Base-by-base conservation (phyloP, 1,140 invertebrate species). In the Neotoxoptera formosana region DNA sequence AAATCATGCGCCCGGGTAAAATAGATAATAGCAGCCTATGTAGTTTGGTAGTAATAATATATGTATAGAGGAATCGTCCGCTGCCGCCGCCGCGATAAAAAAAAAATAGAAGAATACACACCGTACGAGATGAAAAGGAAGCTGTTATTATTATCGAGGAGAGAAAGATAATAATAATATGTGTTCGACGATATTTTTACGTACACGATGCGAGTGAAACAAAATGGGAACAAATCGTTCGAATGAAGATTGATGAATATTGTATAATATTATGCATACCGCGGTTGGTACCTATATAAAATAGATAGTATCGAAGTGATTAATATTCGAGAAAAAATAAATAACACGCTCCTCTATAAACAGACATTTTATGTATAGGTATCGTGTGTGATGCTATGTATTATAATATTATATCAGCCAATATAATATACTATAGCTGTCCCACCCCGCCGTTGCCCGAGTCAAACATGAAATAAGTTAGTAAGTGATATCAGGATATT, bases 271-370 rank as follows among this genome's bases (percentile, higher is more conserved):
- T n/a, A n/a, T n/a, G n/a, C n/a, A n/a, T n/a, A n/a, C n/a, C n/a
- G n/a, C n/a, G n/a, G n/a, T n/a, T n/a, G n/a, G n/a, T n/a, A n/a
- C n/a, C n/a, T n/a, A n/a, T n/a, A n/a, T 76, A 76, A 76, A 76
- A 76, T 76, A 41, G 41, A n/a, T n/a, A 76, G 30, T 76, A 76
- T 17, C 60, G 6, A 76, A 76, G 60, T 76, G 30, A 76, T 76
- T 76, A 76, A 76, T 76, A 76, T n/a, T 76, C n/a, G 60, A n/a
- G 60, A 76, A 76, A 76, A 76, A n/a, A 76, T 76, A 76, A 76
- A n/a, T 76, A 76, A n/a, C 60, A n/a, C 30, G 30, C 1, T 6
- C n/a, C 30, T 14, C n/a, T 76, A 76, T n/a, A 76, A n/a, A n/a
- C 60, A 76, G 60, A 67, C 4, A 67, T 67, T 60, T 60, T 60